Evolutionary conservation across 2,113 vertebrate genomes (phyloP), one percentile per base, ranked within the genome.

Genomic region (Myotis brandtii): DNA sequence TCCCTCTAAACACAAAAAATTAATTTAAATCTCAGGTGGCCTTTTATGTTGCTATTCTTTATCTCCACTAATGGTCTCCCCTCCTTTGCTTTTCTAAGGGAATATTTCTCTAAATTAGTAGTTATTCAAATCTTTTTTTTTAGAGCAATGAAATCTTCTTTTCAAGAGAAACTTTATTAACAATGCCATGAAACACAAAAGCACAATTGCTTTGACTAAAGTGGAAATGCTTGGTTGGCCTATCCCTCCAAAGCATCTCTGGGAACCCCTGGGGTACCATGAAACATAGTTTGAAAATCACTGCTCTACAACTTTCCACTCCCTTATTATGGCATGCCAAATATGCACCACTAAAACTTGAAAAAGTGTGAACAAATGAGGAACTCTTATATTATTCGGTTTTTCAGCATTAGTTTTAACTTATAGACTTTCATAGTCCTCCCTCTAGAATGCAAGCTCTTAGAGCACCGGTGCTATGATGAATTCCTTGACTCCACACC

Each of bases 1-100:
- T 89, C 43, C 48, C 56, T 81, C 87, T 75, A 62, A 95, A 94
- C 72, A 30, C 46, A 82, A 73, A 89, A 95, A 72, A 84, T 50
- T 84, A 40, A 91, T 27, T 89, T 82, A 84, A 93, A 81, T 86
- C 37, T 93, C 83, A 81, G 43, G 43, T 92, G 32, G 73, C 34
- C 84, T n/a, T 80, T 93, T 76, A 46, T n/a, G 11, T 56, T 76
- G 1, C 76, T 52, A 66, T 66, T 81, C 37, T 82, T 94, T 82
- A 48, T 30, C 54, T 79, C 32, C 54, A 95, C 48, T 46, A 54
- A 88, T 12, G 40, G 23, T 76, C 37, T 86, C 66, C 43, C 32
- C 67, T 83, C 14, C 81, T 94, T 50, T 73, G 52, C 40, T 93
- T 80, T 75, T 50, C 43, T 84, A 75, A 90, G 91, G 52, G 46